Base-by-base conservation (phyloP, 2,888 invertebrate species). In the Leucophora obtusa region DNA sequence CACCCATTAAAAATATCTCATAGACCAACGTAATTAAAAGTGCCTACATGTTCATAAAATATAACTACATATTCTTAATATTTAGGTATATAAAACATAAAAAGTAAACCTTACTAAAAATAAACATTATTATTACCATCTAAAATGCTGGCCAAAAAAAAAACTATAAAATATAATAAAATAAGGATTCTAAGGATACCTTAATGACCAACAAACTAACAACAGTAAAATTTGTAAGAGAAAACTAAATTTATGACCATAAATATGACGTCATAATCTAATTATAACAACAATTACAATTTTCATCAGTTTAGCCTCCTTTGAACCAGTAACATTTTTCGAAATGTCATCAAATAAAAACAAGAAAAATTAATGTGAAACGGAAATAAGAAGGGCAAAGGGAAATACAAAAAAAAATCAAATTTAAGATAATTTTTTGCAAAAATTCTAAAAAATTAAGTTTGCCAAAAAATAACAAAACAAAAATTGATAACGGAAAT, bases 201-300 rank as follows among this genome's bases (percentile, higher is more conserved):
- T 50, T 59, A 69, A 79, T 53, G 14, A 38, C 59, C 59, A 70
- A 28, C 11, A 59, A 10, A 15, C n/a, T 58, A 47, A 15, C 15
- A 28, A 56, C 15, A 56, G 8, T 56, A 28, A 33, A 3, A 33
- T 4, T 33, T 4, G 15, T 35, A 4, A 60, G 15, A 68, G 18
- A 28, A 65, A 68, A 66, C 53, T 63, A 58, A 72, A 72, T 72
- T 69, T 76, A 72, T 72, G 51, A 56, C 33, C 65, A 38, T 59
- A 60, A 70, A 51, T 33, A 63, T 80, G 70, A 79, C 65, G 79
- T 82, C 83, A 83, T 81, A 84, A 84, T 82, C 75, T 82, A 84
- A 83, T 84, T 82, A 83, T 72, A 82, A 82, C 80, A 83, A 77
- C 79, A 83, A 82, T 84, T 82, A 82, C 80, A 75, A 72, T 79